Conservation (phyloP, 1,140 invertebrate genomes). For the Sycophila sp. region DNA sequence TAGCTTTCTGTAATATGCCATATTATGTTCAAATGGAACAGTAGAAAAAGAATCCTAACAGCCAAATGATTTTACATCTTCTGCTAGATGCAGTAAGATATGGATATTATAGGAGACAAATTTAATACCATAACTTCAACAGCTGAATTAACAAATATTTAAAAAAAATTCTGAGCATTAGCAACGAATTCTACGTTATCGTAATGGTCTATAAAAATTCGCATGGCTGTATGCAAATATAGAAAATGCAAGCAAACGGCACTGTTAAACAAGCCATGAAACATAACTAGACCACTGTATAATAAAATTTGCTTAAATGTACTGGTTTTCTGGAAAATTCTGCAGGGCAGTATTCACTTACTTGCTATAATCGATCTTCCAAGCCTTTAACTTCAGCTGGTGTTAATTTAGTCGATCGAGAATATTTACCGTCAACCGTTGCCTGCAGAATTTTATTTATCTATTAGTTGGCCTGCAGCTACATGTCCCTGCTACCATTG, state of each 20-base stretch:
- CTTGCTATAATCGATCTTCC: not conserved
- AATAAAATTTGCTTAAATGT: conserved; percentile 27
- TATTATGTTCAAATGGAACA: conserved; percentile 45
- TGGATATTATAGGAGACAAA: conserved; percentile 44
- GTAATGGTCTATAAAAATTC: not conserved
- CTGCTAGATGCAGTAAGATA: conserved; percentile 41
- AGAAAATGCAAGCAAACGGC: conserved; percentile 35
- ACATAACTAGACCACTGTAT: conserved; percentile 24
- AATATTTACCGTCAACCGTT: conserved; percentile 18
- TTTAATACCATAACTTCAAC: conserved; percentile 28
- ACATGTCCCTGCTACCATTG: too few relatives aligned
- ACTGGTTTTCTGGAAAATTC: conserved; percentile 29
- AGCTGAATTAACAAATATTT: conserved; percentile 33
- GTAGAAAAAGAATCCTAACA: conserved; percentile 31
- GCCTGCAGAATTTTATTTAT: conserved; percentile 10
- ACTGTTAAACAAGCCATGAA: conserved; percentile 4
- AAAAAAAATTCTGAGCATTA: conserved; percentile 19
- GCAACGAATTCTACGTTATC: not conserved
- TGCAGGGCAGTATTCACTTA: conserved; percentile 17
- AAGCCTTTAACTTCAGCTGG: conserved; percentile 1
- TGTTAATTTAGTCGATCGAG: conserved; percentile 10
- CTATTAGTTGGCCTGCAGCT: too few relatives aligned
- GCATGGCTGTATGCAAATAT: conserved; percentile 21
- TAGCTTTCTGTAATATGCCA: conserved; percentile 38
- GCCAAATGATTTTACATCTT: conserved; percentile 42